Evolutionary conservation across 2,888 invertebrate species (phyloP).

Genomic region (Lasioglossum pauxillum): DNA sequence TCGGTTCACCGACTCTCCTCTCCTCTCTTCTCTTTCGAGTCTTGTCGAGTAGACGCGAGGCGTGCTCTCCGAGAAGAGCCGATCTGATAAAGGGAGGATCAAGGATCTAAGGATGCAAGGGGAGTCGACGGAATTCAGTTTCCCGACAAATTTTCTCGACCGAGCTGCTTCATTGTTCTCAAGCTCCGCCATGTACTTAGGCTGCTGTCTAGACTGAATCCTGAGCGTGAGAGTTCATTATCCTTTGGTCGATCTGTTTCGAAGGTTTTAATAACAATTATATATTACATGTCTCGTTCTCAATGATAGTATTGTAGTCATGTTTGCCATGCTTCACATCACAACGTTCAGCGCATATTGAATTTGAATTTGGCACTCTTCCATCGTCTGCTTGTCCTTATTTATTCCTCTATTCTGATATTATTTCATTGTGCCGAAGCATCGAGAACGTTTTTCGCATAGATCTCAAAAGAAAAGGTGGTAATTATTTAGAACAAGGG

Average conservation of each 20-base stretch:
- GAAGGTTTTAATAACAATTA: not conserved
- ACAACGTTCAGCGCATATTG: too few species aligned
- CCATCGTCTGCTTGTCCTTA: too few species aligned
- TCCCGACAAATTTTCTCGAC: not conserved
- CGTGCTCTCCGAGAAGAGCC: not conserved
- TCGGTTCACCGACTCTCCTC: conserved; percentile 12
- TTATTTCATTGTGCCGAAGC: too few species aligned
- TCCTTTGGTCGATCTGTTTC: not conserved
- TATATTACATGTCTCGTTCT: too few species aligned
- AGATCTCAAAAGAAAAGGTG: too few species aligned
- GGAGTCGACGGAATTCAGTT: conserved; percentile 1
- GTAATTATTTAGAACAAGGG: too few species aligned
- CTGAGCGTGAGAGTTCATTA: not conserved
- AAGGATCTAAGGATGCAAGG: not conserved
- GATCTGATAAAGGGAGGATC: conserved; percentile 8
- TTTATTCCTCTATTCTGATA: too few species aligned
- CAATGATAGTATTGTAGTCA: too few species aligned
- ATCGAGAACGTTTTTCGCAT: too few species aligned
- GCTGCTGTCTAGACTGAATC: not conserved
- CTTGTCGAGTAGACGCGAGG: not conserved
- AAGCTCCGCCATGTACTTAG: not conserved
- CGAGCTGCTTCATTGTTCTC: conserved; percentile 3
- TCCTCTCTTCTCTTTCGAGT: not conserved
- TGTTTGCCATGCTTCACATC: too few species aligned
- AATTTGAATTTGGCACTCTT: too few species aligned